phyloP scores from a whole-genome alignment of 2,113 vertebrate genomes.

The Pollachius pollachius region DNA sequence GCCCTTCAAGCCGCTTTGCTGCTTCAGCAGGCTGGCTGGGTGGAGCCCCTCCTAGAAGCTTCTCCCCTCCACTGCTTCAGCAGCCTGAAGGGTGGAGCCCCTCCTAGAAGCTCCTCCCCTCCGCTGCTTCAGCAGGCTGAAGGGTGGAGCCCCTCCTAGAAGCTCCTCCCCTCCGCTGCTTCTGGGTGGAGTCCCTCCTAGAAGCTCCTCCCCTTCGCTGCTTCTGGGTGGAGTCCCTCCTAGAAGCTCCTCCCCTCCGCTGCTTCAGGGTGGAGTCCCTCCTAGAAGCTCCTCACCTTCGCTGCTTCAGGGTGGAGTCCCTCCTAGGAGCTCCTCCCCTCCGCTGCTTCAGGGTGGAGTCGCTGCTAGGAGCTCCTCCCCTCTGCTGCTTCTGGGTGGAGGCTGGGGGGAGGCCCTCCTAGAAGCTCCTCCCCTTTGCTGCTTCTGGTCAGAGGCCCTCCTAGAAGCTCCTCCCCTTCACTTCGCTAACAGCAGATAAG shows the following conservation, averaged over 20 bases:
- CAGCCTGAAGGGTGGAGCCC: conserved; percentile 22
- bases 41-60: conserved; percentile 27
- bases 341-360: conserved; percentile 15
- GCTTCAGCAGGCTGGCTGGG: conserved; percentile 11
- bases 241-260: too few relatives aligned
- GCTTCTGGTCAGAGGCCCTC: conserved; percentile 13
- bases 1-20: too few relatives aligned
- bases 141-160: conserved; percentile 27
- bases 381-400: neutral
- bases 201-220: conserved; percentile 16
- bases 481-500: conserved; percentile 2
- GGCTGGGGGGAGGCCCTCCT: too few relatives aligned
- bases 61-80: neutral
- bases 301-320: conserved; percentile 16
- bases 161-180: conserved; percentile 9
- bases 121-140: neutral
- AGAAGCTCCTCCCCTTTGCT: too few relatives aligned
- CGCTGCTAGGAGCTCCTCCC: conserved; percentile 20
- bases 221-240: too few relatives aligned
- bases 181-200: neutral
- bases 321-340: conserved; percentile 15
- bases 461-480: conserved; percentile 16
- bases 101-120: conserved; percentile 16
- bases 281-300: conserved; percentile 12
- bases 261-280: conserved; percentile 16